Evolutionary conservation across 1,140 invertebrate species (phyloP), one percentile per base, ranked within the genome.

Genomic region (Drosophila azteca): DNA sequence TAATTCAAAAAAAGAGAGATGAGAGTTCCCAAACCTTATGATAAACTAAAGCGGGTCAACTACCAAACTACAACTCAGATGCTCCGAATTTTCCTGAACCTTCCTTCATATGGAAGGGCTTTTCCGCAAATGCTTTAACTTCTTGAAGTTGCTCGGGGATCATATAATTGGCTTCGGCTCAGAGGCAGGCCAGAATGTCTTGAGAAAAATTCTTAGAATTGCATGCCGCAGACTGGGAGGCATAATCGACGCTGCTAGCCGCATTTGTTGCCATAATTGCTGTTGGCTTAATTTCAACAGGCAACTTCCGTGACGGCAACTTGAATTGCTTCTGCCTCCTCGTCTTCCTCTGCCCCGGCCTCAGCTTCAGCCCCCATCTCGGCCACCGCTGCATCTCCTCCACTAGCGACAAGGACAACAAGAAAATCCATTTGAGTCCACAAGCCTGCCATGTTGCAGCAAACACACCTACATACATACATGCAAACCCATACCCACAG

Each of bases 281-380:
- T 85, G 81, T 85, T 85, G 81, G 81, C 81, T 85, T 85, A 85
- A 85, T 85, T 85, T 85, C 69, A 85, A 85, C 82, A 67, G 81
- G 69, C 82, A 79, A 85, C 81, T 85, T 85, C 81, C 81, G 83
- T 67, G 70, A 67, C 82, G 77, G 81, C 82, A 78, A 87, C 81
- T 87, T 74, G 77, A 77, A 70, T 76, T 76, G 72, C 62, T 76
- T 43, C 53, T 73, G 13, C 60, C 26, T 46, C 53, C 15, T 29
- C 31, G 17, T 7, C 48, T 55, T 8, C 62, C 66, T 60, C 39
- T 49, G 44, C 41, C 55, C 3, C 50, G 20, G 3, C 39, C 45
- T 50, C n/a, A 46, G 3, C 39, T 39, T 50, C n/a, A 46, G 58
- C 20, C 58, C 31, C 13, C 43, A 7, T 24, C 39, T 22, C 20